A percentile compares a stretch with the other conserved stretches of the same genome.
These are phyloP conservation scores for Acanthurus lineatus DNA, from an alignment of 2,797 vertebrate species.

Conservation along the genomic window DNA sequence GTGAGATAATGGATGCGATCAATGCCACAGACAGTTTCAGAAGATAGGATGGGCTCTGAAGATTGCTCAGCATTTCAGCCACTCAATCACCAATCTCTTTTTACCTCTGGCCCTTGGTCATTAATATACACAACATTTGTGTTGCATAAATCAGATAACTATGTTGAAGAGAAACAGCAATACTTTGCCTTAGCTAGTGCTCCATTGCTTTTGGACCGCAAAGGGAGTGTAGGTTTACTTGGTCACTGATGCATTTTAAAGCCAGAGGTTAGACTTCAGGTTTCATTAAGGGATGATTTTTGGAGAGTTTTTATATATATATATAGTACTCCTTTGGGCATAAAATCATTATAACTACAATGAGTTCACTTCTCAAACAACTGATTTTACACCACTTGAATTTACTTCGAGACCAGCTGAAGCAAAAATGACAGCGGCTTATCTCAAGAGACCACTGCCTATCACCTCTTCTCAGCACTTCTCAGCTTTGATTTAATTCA, in stretches of 20 bases:
- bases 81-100: slow-evolving; percentile 50
- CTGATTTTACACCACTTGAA: slow-evolving; percentile 17
- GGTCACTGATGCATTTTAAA: slow-evolving; percentile 53
- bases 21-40: slow-evolving; percentile 37
- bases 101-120: slow-evolving; percentile 58
- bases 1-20: slow-evolving; percentile 35
- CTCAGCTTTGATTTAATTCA: slow-evolving; percentile 78
- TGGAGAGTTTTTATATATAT: no score
- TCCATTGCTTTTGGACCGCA: slow-evolving; percentile 21
- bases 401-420: slow-evolving; percentile 36
- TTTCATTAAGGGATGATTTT: slow-evolving; percentile 11
- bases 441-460: slow-evolving; percentile 61
- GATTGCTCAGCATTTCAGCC: slow-evolving; percentile 63
- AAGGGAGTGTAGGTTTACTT: slow-evolving; percentile 28
- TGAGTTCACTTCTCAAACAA: slow-evolving; percentile 40
- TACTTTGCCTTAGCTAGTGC: slow-evolving; percentile 27
- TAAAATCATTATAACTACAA: slow-evolving; percentile 4
- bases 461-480: slow-evolving; percentile 61
- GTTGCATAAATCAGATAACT: slow-evolving; percentile 58
- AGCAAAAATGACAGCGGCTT: slow-evolving; percentile 42
- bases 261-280: slow-evolving; percentile 36
- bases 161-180: slow-evolving; percentile 13
- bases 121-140: slow-evolving; percentile 68
- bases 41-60: slow-evolving; percentile 59
- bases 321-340: neutral